These are phyloP conservation scores for Cyrtorhinus lividipennis DNA, from an alignment of 1,140 invertebrate species.

Conservation along the genomic window DNA sequence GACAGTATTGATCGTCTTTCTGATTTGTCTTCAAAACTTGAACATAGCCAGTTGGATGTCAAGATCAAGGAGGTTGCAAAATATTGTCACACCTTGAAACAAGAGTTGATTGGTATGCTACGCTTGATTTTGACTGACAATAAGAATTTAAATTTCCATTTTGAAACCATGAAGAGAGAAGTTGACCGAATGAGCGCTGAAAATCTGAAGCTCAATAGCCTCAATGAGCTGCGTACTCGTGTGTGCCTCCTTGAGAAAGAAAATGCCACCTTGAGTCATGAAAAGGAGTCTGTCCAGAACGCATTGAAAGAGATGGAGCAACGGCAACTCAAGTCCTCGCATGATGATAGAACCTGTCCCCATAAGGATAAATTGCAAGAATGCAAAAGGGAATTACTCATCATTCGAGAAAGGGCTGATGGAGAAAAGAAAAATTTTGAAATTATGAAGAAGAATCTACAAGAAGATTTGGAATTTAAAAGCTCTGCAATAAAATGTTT, in stretches of 20 bases:
- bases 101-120: neutral
- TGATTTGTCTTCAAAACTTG: neutral
- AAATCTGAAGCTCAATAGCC: neutral
- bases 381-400: neutral
- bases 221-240: neutral
- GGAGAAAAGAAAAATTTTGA: neutral
- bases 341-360: neutral
- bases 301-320: neutral
- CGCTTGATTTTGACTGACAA: no score
- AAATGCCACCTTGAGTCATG: neutral
- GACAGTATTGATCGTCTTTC: neutral
- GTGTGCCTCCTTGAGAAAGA: neutral
- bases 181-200: neutral
- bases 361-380: neutral
- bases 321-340: neutral
- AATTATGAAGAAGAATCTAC: neutral
- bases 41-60: neutral
- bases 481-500: neutral
- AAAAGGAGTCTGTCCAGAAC: neutral
- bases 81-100: neutral
- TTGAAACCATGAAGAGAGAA: no score
- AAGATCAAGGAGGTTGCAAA: neutral
- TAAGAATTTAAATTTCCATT: no score
- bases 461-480: neutral
- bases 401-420: neutral